A percentile compares a stretch with the other conserved stretches of the same genome.
Conservation (phyloP, 2,113 vertebrate species). For the Pomatorhinus ruficollis region DNA sequence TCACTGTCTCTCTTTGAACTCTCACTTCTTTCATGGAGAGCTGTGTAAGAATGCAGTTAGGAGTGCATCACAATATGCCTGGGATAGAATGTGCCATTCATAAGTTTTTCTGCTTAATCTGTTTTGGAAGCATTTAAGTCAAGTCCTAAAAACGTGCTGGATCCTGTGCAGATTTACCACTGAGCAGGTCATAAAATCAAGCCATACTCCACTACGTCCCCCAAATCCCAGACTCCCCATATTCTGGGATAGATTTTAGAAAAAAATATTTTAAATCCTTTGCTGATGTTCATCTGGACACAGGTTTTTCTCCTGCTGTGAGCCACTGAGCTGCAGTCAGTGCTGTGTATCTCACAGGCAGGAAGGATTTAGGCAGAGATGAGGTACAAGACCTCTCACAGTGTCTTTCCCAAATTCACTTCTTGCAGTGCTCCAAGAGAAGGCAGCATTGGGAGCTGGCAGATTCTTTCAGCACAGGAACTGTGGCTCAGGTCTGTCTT, state of each 20-base stretch:
- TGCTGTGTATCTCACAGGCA: neutral
- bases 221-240: neutral
- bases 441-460: neutral
- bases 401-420: neutral
- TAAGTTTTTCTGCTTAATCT: neutral
- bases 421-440: neutral
- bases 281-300: neutral
- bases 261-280: neutral
- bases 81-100: neutral
- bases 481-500: neutral
- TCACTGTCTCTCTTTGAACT: neutral
- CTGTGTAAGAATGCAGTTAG: neutral
- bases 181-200: neutral
- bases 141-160: neutral
- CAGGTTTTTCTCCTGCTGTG: neutral
- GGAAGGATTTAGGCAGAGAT: neutral
- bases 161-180: neutral
- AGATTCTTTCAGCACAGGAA: neutral
- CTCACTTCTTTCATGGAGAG: neutral
- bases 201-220: neutral
- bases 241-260: neutral
- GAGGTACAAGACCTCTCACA: neutral
- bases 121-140: neutral
- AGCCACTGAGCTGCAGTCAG: neutral
- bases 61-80: neutral